phyloP scores from a whole-genome alignment of 2,888 invertebrate species.

The Euphydryas editha region DNA sequence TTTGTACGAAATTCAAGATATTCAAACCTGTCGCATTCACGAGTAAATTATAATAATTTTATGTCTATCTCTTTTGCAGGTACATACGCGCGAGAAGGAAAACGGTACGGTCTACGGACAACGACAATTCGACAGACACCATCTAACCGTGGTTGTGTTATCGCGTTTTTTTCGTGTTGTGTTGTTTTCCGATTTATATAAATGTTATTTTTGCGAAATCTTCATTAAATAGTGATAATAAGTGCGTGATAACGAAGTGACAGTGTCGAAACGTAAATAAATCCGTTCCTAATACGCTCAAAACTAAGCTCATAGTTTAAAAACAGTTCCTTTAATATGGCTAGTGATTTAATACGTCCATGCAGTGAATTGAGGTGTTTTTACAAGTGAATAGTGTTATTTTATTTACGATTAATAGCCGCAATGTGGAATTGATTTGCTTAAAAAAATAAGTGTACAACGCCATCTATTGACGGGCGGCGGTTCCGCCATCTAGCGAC shows the following conservation, averaged over 20 bases:
- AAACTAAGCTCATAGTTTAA: slow-evolving; percentile 19
- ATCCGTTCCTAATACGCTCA: slow-evolving; percentile 46
- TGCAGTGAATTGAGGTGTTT: slow-evolving; percentile 64
- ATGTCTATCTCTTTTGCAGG: slow-evolving; percentile 67
- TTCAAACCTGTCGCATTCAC: slow-evolving; percentile 54
- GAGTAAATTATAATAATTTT: slow-evolving; percentile 60
- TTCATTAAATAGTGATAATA: not conserved
- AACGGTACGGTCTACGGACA: too few relatives aligned
- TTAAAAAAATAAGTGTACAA: slow-evolving; percentile 38
- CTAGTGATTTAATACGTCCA: slow-evolving; percentile 63
- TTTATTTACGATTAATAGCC: slow-evolving; percentile 25
- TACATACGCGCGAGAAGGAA: slow-evolving; percentile 48
- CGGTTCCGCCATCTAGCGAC: slow-evolving; percentile 67
- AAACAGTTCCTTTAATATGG: slow-evolving; percentile 65
- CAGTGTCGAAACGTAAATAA: slow-evolving; percentile 18
- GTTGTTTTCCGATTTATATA: slow-evolving; percentile 38
- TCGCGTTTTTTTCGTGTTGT: slow-evolving; percentile 45
- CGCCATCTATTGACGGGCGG: slow-evolving; percentile 66
- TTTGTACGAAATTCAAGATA: slow-evolving; percentile 16
- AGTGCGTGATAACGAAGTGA: slow-evolving; percentile 13
- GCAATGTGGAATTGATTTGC: slow-evolving; percentile 43
- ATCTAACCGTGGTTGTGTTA: slow-evolving; percentile 44
- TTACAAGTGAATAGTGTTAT: slow-evolving; percentile 38
- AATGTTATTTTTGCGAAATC: not conserved
- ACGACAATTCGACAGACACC: slow-evolving; percentile 46